Conservation (phyloP, 2,113 vertebrate genomes). For the Acrocephalus kingi region DNA sequence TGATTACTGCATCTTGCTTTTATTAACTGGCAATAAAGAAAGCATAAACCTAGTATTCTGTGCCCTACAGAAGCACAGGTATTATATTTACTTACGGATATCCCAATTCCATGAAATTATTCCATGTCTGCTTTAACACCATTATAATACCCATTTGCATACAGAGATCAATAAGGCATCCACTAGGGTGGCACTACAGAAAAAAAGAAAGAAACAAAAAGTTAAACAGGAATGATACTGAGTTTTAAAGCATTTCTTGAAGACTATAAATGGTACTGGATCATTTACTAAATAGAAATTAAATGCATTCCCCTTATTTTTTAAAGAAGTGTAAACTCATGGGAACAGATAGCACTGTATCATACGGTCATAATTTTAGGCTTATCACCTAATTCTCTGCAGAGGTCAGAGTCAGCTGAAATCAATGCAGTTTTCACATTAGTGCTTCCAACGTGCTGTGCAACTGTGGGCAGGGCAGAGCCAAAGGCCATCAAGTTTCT, state of each 20-base stretch:
- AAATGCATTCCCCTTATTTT: neutral
- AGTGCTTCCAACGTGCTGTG: neutral
- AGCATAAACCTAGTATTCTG: neutral
- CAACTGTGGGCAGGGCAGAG: neutral
- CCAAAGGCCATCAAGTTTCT: neutral
- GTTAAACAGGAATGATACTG: neutral
- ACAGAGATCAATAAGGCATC: conserved; percentile 97
- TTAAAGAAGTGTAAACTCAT: neutral
- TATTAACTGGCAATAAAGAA: neutral
- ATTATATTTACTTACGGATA: conserved; percentile 85
- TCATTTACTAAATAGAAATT: neutral
- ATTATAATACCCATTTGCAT: conserved; percentile 99
- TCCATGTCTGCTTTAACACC: conserved; percentile 97
- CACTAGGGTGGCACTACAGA: conserved; percentile 92
- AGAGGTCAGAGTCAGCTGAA: neutral
- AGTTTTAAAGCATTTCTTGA: neutral
- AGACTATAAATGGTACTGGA: neutral
- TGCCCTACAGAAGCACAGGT: neutral
- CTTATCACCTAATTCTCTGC: neutral
- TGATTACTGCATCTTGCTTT: neutral
- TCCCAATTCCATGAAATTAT: conserved; percentile 96
- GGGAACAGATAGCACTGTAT: neutral
- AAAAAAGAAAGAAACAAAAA: neutral
- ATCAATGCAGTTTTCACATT: neutral
- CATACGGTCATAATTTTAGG: neutral